Conservation (phyloP, 2,888 invertebrate species). For the Megaustenia siamemsis region DNA sequence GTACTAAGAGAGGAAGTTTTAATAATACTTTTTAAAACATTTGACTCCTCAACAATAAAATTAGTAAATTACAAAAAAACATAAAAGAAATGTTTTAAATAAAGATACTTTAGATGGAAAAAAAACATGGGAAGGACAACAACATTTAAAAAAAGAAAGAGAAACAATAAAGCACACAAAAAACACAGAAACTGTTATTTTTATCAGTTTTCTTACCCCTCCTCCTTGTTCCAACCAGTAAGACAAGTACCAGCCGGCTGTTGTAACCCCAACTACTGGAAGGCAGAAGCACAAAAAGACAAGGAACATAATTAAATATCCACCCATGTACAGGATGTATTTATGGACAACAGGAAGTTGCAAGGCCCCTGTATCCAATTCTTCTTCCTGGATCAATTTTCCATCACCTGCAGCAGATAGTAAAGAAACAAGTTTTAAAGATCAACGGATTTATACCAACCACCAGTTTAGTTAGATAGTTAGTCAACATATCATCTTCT, state of each 20-base stretch:
- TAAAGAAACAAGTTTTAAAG: no score
- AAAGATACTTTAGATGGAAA: not conserved
- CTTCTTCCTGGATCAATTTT: slow-evolving; percentile 77
- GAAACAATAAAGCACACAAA: not conserved
- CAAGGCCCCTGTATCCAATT: slow-evolving; percentile 79
- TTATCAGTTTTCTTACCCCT: slow-evolving; percentile 61
- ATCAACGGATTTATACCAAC: no score
- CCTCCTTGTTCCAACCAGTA: slow-evolving; percentile 82
- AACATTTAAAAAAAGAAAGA: not conserved
- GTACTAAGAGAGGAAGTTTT: no score
- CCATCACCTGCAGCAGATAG: slow-evolving; percentile 28
- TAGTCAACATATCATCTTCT: no score
- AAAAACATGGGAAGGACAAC: not conserved
- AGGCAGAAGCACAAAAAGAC: slow-evolving; percentile 80
- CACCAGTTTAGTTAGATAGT: no score
- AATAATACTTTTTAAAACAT: slow-evolving; percentile 60
- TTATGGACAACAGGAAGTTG: slow-evolving; percentile 79
- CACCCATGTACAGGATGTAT: slow-evolving; percentile 82
- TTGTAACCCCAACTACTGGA: slow-evolving; percentile 82
- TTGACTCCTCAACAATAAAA: slow-evolving; percentile 64
- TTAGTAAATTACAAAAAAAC: not conserved
- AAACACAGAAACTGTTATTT: not conserved
- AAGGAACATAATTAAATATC: slow-evolving; percentile 60
- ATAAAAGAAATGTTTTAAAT: not conserved
- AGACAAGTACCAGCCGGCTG: slow-evolving; percentile 84